phyloP scores from a whole-genome alignment of 2,113 vertebrate genomes.

The Amblyornis subalaris region DNA sequence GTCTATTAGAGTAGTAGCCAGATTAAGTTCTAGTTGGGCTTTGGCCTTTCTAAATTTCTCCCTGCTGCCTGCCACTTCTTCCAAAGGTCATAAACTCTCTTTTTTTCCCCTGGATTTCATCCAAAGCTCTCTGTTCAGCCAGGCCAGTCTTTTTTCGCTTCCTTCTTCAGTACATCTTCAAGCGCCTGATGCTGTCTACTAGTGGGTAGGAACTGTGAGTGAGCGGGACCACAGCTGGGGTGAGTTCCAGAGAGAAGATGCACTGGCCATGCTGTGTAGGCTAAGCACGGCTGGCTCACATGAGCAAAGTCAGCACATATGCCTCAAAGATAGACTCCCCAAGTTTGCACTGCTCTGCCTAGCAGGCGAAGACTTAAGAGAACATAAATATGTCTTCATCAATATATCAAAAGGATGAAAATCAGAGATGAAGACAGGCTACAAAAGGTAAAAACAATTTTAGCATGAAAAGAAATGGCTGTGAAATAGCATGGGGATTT shows the following conservation, averaged over 20 bases:
- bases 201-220: background rate
- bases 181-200: background rate
- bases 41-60: background rate
- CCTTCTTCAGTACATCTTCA: background rate
- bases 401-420: background rate
- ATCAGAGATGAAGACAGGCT: background rate
- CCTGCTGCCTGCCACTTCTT: background rate
- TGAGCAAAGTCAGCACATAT: accelerated
- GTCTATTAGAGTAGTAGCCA: background rate
- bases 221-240: background rate
- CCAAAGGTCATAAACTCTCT: background rate
- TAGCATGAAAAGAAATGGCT: background rate
- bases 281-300: background rate
- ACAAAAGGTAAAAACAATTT: background rate
- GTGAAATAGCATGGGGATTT: background rate
- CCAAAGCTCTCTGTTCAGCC: background rate
- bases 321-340: background rate
- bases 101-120: background rate
- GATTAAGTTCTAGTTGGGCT: accelerated
- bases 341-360: background rate
- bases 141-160: background rate
- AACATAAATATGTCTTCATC: background rate
- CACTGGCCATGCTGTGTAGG: accelerated
- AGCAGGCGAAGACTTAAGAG: background rate
- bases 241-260: background rate